A percentile compares a stretch with the other conserved stretches of the same genome.
Conservation (phyloP, 2,888 invertebrate genomes). For the Phengaris arion region DNA sequence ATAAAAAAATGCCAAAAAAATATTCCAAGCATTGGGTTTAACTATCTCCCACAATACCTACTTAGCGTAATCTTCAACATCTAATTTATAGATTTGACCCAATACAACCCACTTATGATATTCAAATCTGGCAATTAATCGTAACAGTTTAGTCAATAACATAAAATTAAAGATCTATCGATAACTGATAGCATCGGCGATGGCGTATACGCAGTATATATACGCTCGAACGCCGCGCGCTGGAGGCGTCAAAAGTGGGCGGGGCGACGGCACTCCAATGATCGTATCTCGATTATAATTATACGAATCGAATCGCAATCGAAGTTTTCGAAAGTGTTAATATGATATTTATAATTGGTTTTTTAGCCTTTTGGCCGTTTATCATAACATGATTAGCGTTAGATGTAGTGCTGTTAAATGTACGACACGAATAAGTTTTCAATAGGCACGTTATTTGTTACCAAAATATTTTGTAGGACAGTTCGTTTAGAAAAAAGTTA, state of each 20-base stretch:
- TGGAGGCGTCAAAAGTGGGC: conserved; percentile 78
- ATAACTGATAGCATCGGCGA: conserved; percentile 36
- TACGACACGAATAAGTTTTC: neutral
- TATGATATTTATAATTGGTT: conserved; percentile 25
- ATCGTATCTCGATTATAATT: conserved; percentile 76
- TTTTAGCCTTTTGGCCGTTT: conserved; percentile 15
- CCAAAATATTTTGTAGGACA: neutral
- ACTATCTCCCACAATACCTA: neutral
- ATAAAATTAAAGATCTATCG: conserved; percentile 37
- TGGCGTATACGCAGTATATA: conserved; percentile 63
- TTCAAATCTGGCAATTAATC: conserved; percentile 27
- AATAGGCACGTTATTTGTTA: neutral
- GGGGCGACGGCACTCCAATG: conserved; percentile 71
- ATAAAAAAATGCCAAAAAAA: neutral
- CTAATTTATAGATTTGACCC: conserved; percentile 18
- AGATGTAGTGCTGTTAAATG: neutral
- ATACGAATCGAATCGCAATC: conserved; percentile 63
- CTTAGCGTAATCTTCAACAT: neutral
- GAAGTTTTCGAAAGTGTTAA: conserved; percentile 35
- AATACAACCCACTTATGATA: conserved; percentile 17
- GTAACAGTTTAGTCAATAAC: conserved; percentile 38
- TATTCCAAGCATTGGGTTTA: neutral
- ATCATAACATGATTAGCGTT: conserved; percentile 18
- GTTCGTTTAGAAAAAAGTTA: neutral
- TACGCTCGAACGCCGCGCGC: conserved; percentile 42